Conservation (phyloP, 1,140 invertebrate species). For the Drosophila saltans region DNA sequence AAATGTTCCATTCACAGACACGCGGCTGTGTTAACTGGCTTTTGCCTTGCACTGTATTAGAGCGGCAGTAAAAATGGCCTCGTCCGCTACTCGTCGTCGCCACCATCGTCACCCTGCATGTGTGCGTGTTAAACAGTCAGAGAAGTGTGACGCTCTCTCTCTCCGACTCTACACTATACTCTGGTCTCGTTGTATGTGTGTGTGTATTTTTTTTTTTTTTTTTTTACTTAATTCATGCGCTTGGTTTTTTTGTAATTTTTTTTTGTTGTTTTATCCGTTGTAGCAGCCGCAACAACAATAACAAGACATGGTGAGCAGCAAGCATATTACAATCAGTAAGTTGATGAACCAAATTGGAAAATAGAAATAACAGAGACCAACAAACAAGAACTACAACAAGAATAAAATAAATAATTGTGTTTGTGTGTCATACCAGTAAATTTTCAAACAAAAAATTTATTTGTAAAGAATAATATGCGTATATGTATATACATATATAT, state of each 20-base stretch:
- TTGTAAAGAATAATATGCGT: not conserved
- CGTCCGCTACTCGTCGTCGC: slow-evolving; percentile 50
- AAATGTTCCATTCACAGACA: slow-evolving; percentile 10
- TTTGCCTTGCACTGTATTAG: slow-evolving; percentile 18
- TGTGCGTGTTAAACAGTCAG: slow-evolving; percentile 15
- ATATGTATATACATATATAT: not conserved
- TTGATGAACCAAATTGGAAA: slow-evolving; percentile 10
- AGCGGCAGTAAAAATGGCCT: slow-evolving; percentile 41
- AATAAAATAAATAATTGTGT: slow-evolving; percentile 21
- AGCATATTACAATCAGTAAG: slow-evolving; percentile 31
- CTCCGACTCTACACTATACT: slow-evolving; percentile 12
- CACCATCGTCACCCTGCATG: slow-evolving; percentile 27
- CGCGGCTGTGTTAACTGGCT: not conserved
- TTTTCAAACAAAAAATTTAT: not conserved
- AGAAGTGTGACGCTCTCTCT: slow-evolving; percentile 29
- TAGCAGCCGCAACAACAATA: slow-evolving; percentile 31
- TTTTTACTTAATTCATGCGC: slow-evolving; percentile 28
- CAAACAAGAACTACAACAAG: not conserved
- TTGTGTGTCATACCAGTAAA: slow-evolving; percentile 16
- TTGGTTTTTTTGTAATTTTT: slow-evolving; percentile 20
- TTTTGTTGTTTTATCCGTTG: slow-evolving; percentile 39
- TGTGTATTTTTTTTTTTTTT: slow-evolving; percentile 38
- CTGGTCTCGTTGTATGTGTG: slow-evolving; percentile 30
- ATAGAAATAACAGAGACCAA: slow-evolving; percentile 8
- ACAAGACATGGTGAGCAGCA: slow-evolving; percentile 30